Evolutionary conservation across 1,140 invertebrate genomes (phyloP), one percentile per base, ranked within the genome.

Genomic region (Kradibia gibbosae): DNA sequence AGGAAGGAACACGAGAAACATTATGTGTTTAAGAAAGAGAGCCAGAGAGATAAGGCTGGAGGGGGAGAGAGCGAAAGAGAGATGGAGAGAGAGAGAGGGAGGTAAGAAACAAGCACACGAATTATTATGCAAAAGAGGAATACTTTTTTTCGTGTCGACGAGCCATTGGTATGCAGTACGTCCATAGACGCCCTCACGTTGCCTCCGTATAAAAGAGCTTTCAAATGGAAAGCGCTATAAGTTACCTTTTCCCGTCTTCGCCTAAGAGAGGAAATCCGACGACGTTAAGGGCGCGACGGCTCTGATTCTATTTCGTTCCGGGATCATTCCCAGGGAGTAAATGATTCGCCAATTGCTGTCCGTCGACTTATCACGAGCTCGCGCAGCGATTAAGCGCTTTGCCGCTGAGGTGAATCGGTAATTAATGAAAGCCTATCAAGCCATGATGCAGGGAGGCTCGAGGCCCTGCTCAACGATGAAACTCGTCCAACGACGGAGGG

Each of bases 71-170:
- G 3, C 48, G 34, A 34, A 13, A 70, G 55, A 8, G n/a, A 28
- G 53, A 50, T 36, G 45, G 45, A 78, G 55, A 57, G 34, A n/a
- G 60, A 75, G 36, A 48, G 45, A 39, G n/a, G 45, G 50, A n/a
- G n/a, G n/a, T n/a, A n/a, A n/a, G n/a, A n/a, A n/a, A n/a, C n/a
- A 50, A 67, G 39, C 78, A 5, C 60, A 50, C 28, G 53, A 71
- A 81, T 81, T 28, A 71, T 39, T 81, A 81, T 81, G 74, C 80
- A 77, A 77, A 81, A 74, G 39, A 34, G 73, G 48, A 75, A 75
- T 70, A 74, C 5, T 67, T 81, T 81, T 73, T 80, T 65, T 53
- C 72, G 22, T 67, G 70, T 74, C 78, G n/a, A 39, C 42, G 34
- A 55, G 79, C 72, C n/a, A 81, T 81, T 81, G 57, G 72, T 75